A percentile compares a stretch with the other conserved stretches of the same genome.
phyloP scores from a whole-genome alignment of 2,888 invertebrate genomes.

The Gymnocheta viridis region DNA sequence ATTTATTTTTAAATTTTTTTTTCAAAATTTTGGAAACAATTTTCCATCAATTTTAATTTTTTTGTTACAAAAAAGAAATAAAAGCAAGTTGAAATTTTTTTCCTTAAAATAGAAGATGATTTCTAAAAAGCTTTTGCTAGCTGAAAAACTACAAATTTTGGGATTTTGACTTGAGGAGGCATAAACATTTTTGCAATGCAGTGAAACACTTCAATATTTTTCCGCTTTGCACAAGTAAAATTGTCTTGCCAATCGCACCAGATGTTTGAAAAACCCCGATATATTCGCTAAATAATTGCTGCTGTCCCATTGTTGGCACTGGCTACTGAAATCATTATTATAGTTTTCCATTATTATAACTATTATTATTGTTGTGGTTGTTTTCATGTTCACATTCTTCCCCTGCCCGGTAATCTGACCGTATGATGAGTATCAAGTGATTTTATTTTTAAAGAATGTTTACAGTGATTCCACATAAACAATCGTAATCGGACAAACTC shows the following conservation, averaged over 20 bases:
- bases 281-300: not conserved
- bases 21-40: no score
- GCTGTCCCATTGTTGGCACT: not conserved
- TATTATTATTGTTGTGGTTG: constrained; percentile 12
- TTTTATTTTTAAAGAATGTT: not conserved
- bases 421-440: constrained; percentile 34
- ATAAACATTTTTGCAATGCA: no score
- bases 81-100: no score
- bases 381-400: constrained; percentile 11
- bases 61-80: no score
- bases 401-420: constrained; percentile 35
- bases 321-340: not conserved
- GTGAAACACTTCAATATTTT: no score
- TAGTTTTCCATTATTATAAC: not conserved
- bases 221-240: not conserved
- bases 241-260: not conserved
- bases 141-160: no score
- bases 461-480: constrained; percentile 30
- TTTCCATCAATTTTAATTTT: no score
- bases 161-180: no score
- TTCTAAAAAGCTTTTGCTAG: no score
- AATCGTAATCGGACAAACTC: constrained; percentile 31
- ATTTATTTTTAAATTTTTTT: no score
- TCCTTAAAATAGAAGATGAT: no score
- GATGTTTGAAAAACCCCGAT: not conserved